Base-by-base conservation (phyloP, 2,888 invertebrate genomes). In the Pseudococcus jackbeardsleyi region DNA sequence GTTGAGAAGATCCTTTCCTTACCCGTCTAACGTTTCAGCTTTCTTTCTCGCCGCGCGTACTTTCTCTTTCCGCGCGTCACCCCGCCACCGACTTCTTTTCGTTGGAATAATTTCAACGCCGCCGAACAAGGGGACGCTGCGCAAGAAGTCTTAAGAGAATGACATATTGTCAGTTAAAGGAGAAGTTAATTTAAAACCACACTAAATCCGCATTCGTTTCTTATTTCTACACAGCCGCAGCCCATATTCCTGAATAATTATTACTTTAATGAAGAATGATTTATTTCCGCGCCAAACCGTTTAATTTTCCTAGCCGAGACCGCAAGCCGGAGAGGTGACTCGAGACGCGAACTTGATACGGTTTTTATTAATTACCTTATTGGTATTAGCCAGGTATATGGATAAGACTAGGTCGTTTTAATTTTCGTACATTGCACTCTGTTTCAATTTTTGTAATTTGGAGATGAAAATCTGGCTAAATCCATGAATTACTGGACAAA, bases 131-230 rank as follows among this genome's bases (percentile, higher is more conserved):
- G 79, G 42, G 79, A 82, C 42, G 42, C 79, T 82, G 42, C 79
- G 79, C 79, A 26, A 86, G 59, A 59, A 64, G 86, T 86, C 64
- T 86, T 86, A 64, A 64, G 39, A 64, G 64, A 54, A 42, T 86
- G 86, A 86, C 86, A 86, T 86, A 68, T 86, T 86, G 86, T 86
- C 86, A 64, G 86, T 86, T 86, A 59, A 68, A 86, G 86, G 42
- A 64, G 68, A 86, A 86, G 86, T 86, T 86, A 86, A 86, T 86
- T 86, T 86, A 64, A 64, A 86, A 64, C 64, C 79, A 82, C 79
- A 82, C 86, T 86, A 64, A 86, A 86, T 64, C 64, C 86, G 86
- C 59, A 64, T 64, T 68, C 42, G 64, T 46, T 68, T 64, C 54
- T 59, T 86, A 59, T 68, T 86, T 64, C 46, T 17, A 85, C 72